Conservation (phyloP, 2,113 vertebrate species). For the Halichoeres trimaculatus region DNA sequence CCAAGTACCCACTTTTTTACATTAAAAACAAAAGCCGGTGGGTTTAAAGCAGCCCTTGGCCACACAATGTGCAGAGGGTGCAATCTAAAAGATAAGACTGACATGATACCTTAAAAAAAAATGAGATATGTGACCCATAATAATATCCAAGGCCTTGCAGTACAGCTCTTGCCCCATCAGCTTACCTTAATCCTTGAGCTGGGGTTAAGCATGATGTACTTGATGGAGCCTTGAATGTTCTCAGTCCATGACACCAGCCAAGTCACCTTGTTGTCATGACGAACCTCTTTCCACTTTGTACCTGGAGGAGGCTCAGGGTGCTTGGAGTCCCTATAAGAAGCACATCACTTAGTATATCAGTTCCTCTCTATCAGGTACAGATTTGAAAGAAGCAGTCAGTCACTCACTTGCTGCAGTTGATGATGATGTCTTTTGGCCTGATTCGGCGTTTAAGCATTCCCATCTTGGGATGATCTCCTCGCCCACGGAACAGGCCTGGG, state of each 20-base stretch:
- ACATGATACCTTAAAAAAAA: too few species aligned
- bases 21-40: neutral
- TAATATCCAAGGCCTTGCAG: neutral
- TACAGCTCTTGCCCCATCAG: neutral
- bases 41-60: too few species aligned
- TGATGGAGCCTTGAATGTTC: slow-evolving; percentile 98
- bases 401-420: slow-evolving; percentile 98
- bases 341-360: neutral
- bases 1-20: too few species aligned
- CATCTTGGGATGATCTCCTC: slow-evolving; percentile 98
- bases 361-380: neutral
- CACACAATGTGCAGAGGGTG: too few species aligned
- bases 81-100: too few species aligned
- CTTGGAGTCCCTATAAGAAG: slow-evolving; percentile 89
- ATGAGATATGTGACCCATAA: neutral
- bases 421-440: slow-evolving; percentile 93
- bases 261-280: slow-evolving; percentile 98
- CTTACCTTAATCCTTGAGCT: slow-evolving; percentile 97
- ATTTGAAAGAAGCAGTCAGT: neutral
- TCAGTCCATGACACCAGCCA: slow-evolving; percentile 99
- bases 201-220: slow-evolving; percentile 98
- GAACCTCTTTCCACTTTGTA: slow-evolving; percentile 96
- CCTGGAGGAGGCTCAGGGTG: slow-evolving; percentile 90
- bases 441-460: slow-evolving; percentile 97
- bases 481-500: slow-evolving; percentile 94